Percentiles rank a stretch among this genome's conserved stretches.
Conservation (phyloP, 2,797 vertebrate species). For the Lepus townsendii region DNA sequence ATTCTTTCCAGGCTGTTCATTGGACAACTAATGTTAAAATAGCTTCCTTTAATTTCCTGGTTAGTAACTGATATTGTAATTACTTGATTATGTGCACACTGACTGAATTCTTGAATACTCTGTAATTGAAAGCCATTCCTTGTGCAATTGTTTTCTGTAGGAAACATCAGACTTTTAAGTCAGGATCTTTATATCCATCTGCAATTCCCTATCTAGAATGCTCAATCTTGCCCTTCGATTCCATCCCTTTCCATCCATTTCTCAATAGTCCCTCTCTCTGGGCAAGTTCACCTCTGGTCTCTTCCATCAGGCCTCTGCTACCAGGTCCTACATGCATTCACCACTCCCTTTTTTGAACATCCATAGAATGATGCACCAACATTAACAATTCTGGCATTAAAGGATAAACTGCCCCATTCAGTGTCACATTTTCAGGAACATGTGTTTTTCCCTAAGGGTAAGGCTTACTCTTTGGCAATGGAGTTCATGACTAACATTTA, state of each 20-base stretch:
- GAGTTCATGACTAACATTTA: constrained; percentile 1
- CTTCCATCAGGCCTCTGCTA: neutral
- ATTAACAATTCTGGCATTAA: constrained; percentile 30
- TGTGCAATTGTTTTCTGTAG: neutral
- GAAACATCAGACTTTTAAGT: constrained; percentile 31
- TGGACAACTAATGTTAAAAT: neutral
- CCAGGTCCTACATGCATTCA: neutral
- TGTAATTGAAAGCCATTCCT: neutral
- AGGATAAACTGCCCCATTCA: neutral
- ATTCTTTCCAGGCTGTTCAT: neutral
- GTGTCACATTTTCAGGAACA: neutral
- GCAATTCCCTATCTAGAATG: neutral
- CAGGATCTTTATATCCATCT: neutral
- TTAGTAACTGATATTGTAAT: neutral
- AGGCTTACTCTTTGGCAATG: neutral
- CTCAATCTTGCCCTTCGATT: neutral
- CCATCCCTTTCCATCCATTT: neutral
- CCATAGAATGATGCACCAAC: neutral
- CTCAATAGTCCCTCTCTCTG: neutral
- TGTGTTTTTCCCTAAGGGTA: neutral
- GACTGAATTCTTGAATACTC: neutral
- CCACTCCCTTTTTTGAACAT: neutral
- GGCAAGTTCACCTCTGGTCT: neutral
- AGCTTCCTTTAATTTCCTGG: neutral
- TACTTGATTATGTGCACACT: neutral